Evolutionary conservation across 2,888 invertebrate genomes (phyloP).

Genomic region (Calliphora vomitoria): DNA sequence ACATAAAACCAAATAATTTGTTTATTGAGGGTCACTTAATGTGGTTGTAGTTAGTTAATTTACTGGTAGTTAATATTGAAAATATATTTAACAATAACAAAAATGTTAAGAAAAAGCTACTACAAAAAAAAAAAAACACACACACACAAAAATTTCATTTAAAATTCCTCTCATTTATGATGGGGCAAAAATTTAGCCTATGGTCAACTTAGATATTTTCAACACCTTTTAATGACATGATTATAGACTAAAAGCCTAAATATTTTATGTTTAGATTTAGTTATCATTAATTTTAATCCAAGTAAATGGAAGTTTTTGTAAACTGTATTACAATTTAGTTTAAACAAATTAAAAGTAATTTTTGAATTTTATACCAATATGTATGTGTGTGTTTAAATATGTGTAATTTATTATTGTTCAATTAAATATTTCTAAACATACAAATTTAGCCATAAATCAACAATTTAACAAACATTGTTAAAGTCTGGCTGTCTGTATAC

Average conservation of each 20-base stretch:
- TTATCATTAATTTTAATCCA: neutral
- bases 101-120: neutral
- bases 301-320: too few species aligned
- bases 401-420: slow-evolving; percentile 3
- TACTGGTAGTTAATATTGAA: slow-evolving; percentile 32
- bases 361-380: neutral
- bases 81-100: slow-evolving; percentile 24
- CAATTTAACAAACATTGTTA: neutral
- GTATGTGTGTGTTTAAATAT: neutral
- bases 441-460: neutral
- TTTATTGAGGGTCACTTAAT: slow-evolving; percentile 52
- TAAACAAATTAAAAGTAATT: too few species aligned
- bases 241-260: neutral
- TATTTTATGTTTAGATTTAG: neutral
- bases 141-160: slow-evolving; percentile 17
- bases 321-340: too few species aligned
- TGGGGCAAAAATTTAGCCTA: neutral
- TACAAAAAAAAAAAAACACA: neutral
- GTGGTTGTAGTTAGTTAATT: slow-evolving; percentile 45
- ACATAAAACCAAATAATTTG: slow-evolving; percentile 58
- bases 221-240: slow-evolving; percentile 4
- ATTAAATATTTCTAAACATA: neutral
- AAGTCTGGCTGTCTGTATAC: neutral
- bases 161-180: slow-evolving; percentile 8
- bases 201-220: neutral